Evolutionary conservation across 2,113 vertebrate genomes (phyloP), one percentile per base, ranked within the genome.

Genomic region (Phodopus roborovskii): DNA sequence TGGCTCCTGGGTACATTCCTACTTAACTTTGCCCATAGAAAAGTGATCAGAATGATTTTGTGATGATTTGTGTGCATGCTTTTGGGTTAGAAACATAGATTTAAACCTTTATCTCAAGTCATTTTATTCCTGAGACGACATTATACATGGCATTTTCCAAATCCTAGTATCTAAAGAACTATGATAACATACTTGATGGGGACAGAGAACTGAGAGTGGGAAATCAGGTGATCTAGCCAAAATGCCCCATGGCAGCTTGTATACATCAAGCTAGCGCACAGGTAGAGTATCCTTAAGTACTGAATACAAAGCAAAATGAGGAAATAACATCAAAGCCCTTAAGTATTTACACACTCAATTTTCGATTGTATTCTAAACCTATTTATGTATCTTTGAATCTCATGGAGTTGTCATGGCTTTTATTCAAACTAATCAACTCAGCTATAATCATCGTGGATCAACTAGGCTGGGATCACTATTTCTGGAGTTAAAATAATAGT

Each of bases 61-160:
- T 88, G 84, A 83, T 95, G 78, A 91, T 60, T 84, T 92, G 16
- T 5, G 28, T 94, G 39, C 16, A 56, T 95, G 73, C 39, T 92
- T 95, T 91, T 71, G 66, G 48, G 68, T 50, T 70, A 86, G 82
- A 94, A 95, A 75, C 28, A 74, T 22, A 85, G 45, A 60, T 94
- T 97, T 96, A 90, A 96, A 86, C 28, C 50, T 77, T 90, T 96
- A 45, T 70, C n/a, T 95, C n/a, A 90, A 92, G 39, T 70, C 36
- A 70, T 74, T 68, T 90, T 13, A 88, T 95, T 92, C 42, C 36
- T 82, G 15, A 92, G 36, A 87, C 79, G 81, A 53, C 0, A 66
- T 22, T 66, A 17, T 39, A 12, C 36, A 62, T 53, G 86, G 24
- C 42, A 79, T 94, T 81, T 78, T 22, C 79, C 9, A 60, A 91